phyloP scores from a whole-genome alignment of 2,113 vertebrate species.

The Gavia stellata region DNA sequence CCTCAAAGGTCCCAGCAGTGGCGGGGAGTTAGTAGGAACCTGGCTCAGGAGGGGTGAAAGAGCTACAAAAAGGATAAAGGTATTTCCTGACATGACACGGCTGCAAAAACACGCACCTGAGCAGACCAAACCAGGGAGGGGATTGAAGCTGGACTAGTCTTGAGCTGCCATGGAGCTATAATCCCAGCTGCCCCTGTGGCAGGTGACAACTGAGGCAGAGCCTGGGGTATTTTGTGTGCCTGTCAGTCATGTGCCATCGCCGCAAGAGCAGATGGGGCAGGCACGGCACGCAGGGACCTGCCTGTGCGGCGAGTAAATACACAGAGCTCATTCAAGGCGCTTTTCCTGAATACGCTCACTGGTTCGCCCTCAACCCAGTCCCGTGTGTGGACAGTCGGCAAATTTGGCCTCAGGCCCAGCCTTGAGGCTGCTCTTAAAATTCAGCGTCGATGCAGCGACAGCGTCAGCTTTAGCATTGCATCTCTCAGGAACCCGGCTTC shows the following conservation, averaged over 20 bases:
- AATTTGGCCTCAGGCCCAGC: conserved; percentile 58
- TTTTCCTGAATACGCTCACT: neutral
- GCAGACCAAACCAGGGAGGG: neutral
- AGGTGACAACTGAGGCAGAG: conserved; percentile 40
- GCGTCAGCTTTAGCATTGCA: neutral
- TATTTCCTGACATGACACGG: neutral
- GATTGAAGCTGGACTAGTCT: neutral
- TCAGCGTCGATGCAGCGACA: neutral
- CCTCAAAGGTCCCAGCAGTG: neutral
- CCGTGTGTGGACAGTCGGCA: neutral
- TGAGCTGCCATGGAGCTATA: neutral
- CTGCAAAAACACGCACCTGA: neutral
- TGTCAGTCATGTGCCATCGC: conserved; percentile 34
- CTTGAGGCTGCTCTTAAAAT: conserved; percentile 62
- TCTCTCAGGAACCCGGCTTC: neutral
- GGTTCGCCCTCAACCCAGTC: conserved; percentile 19
- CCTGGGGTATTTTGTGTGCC: conserved; percentile 10
- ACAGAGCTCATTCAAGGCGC: conserved; percentile 15
- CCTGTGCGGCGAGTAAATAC: neutral
- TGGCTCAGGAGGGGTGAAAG: neutral
- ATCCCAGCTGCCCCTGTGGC: conserved; percentile 10
- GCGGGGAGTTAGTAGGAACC: neutral
- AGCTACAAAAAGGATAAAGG: neutral
- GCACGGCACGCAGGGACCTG: conserved; percentile 22
- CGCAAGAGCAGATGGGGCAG: conserved; percentile 56